Conservation (phyloP, 2,888 invertebrate genomes). For the Amblyteles armatorius region DNA sequence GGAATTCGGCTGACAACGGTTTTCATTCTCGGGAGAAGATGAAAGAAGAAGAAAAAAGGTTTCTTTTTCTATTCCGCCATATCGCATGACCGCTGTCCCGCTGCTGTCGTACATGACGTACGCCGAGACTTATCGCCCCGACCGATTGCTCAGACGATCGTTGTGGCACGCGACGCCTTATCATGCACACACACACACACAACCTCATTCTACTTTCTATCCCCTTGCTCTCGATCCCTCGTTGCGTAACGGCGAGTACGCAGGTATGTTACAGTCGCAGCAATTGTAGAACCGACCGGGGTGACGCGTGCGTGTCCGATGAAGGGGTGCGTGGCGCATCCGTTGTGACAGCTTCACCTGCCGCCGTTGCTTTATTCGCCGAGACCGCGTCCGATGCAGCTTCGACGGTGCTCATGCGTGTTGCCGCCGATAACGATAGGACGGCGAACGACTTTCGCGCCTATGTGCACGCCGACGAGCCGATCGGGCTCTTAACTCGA, state of each 20-base stretch:
- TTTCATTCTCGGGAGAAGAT: background rate
- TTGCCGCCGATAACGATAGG: conserved; percentile 57
- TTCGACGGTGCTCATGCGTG: conserved; percentile 61
- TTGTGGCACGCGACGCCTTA: conserved; percentile 67
- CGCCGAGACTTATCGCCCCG: conserved; percentile 66
- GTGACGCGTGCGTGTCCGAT: conserved; percentile 63
- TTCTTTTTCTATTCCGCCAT: conserved; percentile 33
- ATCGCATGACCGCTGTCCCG: conserved; percentile 60
- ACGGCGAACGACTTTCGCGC: conserved; percentile 28
- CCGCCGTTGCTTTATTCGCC: conserved; percentile 44
- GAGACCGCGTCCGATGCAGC: conserved; percentile 20
- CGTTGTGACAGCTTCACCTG: conserved; percentile 74
- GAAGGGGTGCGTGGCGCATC: conserved; percentile 72
- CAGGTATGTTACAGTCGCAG: conserved; percentile 16
- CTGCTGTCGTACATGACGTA: conserved; percentile 57
- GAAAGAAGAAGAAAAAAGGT: background rate
- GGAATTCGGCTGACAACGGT: background rate
- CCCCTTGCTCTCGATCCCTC: conserved; percentile 21
- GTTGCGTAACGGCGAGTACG: conserved; percentile 22
- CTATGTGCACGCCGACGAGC: conserved; percentile 1
- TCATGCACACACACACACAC: background rate
- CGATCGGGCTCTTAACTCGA: conserved; percentile 34
- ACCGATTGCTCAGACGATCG: conserved; percentile 67
- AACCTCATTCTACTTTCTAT: conserved; percentile 20
- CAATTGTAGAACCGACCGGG: conserved; percentile 22